phyloP scores from a whole-genome alignment of 2,113 vertebrate species.

The Pogonocichla stellata region DNA sequence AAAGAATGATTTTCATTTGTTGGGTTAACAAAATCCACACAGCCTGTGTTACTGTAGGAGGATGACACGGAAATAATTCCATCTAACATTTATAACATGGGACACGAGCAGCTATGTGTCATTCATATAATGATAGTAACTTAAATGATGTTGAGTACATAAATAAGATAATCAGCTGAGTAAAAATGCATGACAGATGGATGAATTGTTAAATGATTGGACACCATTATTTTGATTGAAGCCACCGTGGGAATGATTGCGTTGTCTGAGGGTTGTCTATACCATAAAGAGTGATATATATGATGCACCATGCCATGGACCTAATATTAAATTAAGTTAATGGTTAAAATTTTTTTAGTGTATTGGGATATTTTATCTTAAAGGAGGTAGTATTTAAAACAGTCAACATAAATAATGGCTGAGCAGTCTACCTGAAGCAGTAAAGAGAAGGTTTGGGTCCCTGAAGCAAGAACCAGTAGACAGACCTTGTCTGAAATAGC shows the following conservation, averaged over 20 bases:
- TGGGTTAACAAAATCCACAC: not conserved
- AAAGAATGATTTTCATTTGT: not conserved
- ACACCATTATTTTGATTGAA: not conserved
- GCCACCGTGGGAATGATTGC: not conserved
- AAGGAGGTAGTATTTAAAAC: not conserved
- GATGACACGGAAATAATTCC: not conserved
- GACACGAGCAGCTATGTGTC: not conserved
- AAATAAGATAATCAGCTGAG: not conserved
- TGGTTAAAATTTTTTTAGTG: not conserved
- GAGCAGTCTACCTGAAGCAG: not conserved
- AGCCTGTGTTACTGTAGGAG: not conserved
- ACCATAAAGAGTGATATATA: not conserved
- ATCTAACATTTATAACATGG: not conserved
- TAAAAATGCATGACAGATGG: not conserved
- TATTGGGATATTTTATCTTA: not conserved
- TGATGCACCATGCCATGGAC: rapidly evolving
- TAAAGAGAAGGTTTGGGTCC: not conserved
- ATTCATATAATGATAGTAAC: not conserved
- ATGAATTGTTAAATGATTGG: not conserved
- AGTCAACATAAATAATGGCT: not conserved
- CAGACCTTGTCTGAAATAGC: not conserved
- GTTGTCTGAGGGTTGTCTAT: not conserved
- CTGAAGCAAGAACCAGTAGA: not conserved
- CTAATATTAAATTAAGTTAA: not conserved
- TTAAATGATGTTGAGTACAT: not conserved